Percentiles rank a stretch among this genome's conserved stretches.
Conservation (phyloP, 2,797 vertebrate species). For the Bradypodion pumilum region DNA sequence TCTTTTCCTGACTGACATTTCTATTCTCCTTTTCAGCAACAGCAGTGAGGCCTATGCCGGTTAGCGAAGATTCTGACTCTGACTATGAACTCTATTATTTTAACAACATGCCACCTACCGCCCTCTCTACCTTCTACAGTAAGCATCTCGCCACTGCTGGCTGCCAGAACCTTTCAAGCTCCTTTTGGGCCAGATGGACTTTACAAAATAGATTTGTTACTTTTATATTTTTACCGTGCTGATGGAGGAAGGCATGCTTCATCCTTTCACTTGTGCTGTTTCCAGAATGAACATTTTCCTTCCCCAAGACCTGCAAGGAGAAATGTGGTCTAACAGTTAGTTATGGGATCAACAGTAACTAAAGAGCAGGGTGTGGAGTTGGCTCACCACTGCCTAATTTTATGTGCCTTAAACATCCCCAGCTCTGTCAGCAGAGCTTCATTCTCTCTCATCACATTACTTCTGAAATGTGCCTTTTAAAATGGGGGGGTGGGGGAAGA, state of each 20-base stretch:
- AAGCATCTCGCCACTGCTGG: slow-evolving; percentile 43
- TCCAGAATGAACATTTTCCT: neutral
- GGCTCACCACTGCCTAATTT: no score
- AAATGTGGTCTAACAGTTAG: no score
- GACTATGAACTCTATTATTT: slow-evolving; percentile 77
- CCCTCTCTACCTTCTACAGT: slow-evolving; percentile 78
- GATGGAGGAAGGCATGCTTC: neutral
- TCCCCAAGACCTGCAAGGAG: neutral
- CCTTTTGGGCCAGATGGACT: neutral
- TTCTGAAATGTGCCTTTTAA: no score
- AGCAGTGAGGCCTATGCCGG: fast-evolving
- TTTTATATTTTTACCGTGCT: neutral
- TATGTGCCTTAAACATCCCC: no score
- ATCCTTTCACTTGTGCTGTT: neutral
- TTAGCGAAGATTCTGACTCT: slow-evolving; percentile 60
- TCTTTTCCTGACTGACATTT: neutral
- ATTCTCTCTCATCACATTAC: no score
- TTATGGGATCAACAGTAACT: no score
- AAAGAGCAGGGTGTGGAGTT: no score
- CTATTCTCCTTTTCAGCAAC: slow-evolving; percentile 6
- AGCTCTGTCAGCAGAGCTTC: neutral
- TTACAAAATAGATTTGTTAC: neutral
- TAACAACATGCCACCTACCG: slow-evolving; percentile 68
- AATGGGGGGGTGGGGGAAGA: no score
- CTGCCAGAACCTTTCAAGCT: neutral